Evolutionary conservation across 2,113 vertebrate genomes (phyloP).

Genomic region (Trogon melanurus): DNA sequence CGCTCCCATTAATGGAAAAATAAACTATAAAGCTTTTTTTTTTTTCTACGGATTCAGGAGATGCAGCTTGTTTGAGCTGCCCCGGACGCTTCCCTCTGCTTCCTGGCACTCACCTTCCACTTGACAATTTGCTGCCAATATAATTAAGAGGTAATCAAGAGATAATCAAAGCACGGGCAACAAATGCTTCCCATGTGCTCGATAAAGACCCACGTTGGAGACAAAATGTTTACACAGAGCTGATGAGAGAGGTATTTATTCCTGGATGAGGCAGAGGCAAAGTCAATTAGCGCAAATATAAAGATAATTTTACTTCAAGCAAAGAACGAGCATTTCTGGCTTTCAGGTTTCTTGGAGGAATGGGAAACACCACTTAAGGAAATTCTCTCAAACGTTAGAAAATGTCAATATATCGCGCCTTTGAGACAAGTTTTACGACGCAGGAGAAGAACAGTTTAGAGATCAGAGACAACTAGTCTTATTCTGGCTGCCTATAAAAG

Average conservation of each 20-base stretch:
- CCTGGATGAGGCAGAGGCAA: conserved; percentile 16
- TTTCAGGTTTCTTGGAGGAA: neutral
- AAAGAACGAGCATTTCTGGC: neutral
- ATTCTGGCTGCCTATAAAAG: neutral
- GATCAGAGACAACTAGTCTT: neutral
- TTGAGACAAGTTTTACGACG: neutral
- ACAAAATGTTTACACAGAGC: neutral
- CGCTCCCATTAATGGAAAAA: neutral
- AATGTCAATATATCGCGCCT: neutral
- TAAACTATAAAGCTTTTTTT: neutral
- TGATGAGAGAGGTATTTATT: neutral
- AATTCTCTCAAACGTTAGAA: neutral
- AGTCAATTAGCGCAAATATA: conserved; percentile 40
- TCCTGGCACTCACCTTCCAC: neutral
- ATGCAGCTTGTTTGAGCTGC: neutral
- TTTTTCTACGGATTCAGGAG: neutral
- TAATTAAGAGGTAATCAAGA: conserved; percentile 70
- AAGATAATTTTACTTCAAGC: neutral
- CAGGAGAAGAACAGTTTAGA: neutral
- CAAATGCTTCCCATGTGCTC: conserved; percentile 50
- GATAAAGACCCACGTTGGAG: neutral
- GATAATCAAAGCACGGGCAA: conserved; percentile 38
- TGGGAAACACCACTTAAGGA: neutral
- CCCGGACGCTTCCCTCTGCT: neutral
- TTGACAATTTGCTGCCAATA: conserved; percentile 18